Base-by-base conservation (phyloP, 1,140 invertebrate genomes). In the Listronotus oregonensis region DNA sequence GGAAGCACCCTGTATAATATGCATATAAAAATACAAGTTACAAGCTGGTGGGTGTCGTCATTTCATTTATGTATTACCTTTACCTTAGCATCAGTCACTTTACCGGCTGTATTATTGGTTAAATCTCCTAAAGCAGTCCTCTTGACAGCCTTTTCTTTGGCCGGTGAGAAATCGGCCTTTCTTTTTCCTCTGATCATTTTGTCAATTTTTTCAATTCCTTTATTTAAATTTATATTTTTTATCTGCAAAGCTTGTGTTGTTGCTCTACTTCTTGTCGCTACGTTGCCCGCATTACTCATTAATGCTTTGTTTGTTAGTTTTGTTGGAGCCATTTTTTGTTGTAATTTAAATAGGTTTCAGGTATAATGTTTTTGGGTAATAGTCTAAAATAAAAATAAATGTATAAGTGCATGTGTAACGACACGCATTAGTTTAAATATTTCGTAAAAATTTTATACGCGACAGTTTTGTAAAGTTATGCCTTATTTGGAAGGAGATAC, bases 121-220 rank as follows among this genome's bases (percentile, higher is more conserved):
- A 92, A 85, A 73, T 93, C 90, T 66, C 88, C 88, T 71, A 93
- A 86, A 2, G 89, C 89, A 57, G 86, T 86, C 73, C 89, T 80
- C 76, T 91, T 92, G 10, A 65, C 58, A 5, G 79, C 81, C 11
- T 76, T 81, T 73, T 84, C 83, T 77, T 84, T 85, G 18, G 82
- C 67, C 11, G 84, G 84, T 62, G 84, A 85, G 44, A 66, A 69
- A 63, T 84, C 83, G 10, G 84, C 84, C 80, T 86, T 85, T 73
- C 84, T 76, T 73, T 85, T 82, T 4, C 74, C 67, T 40, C 71
- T 58, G 12, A 58, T 42, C 3, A 65, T 68, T 69, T 65, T 62
- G 60, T 56, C n/a, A 6, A 40, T 37, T 64, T 64, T 63, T 9
- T 54, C 61, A 9, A 51, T 37, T 9, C 46, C 51, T 42, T 64